These are phyloP conservation scores for Cossypha caffra DNA, from an alignment of 2,797 vertebrate genomes.

Conservation along the genomic window DNA sequence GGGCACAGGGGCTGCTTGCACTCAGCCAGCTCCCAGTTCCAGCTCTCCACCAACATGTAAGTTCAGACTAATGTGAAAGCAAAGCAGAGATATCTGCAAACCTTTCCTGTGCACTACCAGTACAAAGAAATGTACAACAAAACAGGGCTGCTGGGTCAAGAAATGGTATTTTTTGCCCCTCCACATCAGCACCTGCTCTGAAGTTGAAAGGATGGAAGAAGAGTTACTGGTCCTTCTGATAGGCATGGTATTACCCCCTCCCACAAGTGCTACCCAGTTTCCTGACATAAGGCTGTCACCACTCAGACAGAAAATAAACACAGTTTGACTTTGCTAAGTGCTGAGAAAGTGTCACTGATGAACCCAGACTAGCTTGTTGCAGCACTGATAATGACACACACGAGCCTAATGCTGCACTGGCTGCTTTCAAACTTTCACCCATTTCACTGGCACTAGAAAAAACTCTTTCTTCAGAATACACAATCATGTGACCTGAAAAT, in stretches of 20 bases:
- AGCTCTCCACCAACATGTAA: rapidly evolving
- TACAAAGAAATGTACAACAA: neutral
- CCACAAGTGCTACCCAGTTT: neutral
- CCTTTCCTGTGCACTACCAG: neutral
- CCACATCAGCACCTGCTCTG: neutral
- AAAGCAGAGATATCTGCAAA: neutral
- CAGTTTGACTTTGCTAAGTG: neutral
- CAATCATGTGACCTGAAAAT: neutral
- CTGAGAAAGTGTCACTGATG: neutral
- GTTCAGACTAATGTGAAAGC: neutral
- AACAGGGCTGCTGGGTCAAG: neutral
- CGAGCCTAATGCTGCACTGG: neutral
- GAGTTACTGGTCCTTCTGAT: neutral
- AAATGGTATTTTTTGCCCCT: neutral
- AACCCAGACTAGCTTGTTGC: neutral
- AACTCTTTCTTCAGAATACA: neutral
- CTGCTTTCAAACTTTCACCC: neutral
- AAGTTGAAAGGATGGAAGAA: neutral
- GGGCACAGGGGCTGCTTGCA: neutral
- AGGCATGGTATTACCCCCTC: neutral
- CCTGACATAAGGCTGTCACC: neutral
- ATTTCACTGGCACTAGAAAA: neutral
- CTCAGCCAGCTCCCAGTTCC: neutral
- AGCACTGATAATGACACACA: neutral
- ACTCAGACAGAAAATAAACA: neutral